Conservation (phyloP, 2,797 vertebrate genomes). For the Periophthalmus magnuspinnatus region DNA sequence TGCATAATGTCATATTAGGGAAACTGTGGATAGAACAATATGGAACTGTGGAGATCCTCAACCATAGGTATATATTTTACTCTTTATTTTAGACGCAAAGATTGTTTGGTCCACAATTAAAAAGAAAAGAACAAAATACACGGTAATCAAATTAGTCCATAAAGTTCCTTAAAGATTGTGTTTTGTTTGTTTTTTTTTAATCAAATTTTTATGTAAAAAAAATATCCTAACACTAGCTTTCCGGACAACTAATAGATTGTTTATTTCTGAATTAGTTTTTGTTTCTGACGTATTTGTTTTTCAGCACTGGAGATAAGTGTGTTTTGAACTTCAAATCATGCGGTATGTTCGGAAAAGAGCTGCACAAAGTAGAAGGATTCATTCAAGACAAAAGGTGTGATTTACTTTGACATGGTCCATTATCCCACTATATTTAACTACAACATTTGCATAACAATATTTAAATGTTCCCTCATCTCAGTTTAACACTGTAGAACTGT, state of each 20-base stretch:
- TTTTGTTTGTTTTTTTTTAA: not conserved
- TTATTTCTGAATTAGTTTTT: not conserved
- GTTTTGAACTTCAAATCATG: constrained; percentile 91
- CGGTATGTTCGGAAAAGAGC: constrained; percentile 95
- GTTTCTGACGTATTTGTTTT: constrained; percentile 10
- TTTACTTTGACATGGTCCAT: not conserved
- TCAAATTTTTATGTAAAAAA: not conserved
- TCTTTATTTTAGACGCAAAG: too few relatives aligned
- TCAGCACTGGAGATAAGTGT: constrained; percentile 94
- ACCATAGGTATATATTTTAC: constrained; percentile 85
- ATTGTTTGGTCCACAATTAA: too few relatives aligned
- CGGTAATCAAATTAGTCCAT: too few relatives aligned
- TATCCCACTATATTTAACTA: too few relatives aligned
- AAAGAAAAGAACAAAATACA: too few relatives aligned
- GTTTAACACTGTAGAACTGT: too few relatives aligned
- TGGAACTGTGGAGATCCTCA: constrained; percentile 90
- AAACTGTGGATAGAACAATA: constrained; percentile 99
- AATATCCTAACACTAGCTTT: not conserved
- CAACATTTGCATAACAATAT: too few relatives aligned
- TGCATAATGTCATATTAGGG: constrained; percentile 96
- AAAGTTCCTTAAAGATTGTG: too few relatives aligned
- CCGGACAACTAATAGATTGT: too few relatives aligned
- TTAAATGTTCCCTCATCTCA: too few relatives aligned
- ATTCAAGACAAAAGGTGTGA: constrained; percentile 91
- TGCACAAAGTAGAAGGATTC: constrained; percentile 93